Base-by-base conservation (phyloP, 2,888 invertebrate genomes). In the Scaeva pyrastri region DNA sequence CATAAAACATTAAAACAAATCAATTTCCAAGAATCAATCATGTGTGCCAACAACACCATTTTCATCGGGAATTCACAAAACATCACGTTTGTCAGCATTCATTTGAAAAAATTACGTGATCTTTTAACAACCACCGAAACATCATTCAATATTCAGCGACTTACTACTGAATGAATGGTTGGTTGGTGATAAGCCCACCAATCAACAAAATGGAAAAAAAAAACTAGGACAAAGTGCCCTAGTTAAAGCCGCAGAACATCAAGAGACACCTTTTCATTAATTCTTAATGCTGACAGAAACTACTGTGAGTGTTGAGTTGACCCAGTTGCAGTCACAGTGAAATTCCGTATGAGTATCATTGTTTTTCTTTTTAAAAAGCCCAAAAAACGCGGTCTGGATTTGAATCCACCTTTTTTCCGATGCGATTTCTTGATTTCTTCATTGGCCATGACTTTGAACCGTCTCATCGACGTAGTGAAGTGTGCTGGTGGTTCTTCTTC, bases 381-480 rank as follows among this genome's bases (percentile, higher is more conserved):
- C 26, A 41, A 78, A 64, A 64, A 74, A n/a, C 62, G 73, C 83
- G 31, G 55, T 21, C 26, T 31, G 12, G 39, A 56, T 52, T 71
- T 56, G 84, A 64, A 79, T 74, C 66, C 64, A 74, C 19, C 52
- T 55, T 73, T 39, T 31, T 39, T 16, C 14, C 50, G 43, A 77
- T 72, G 43, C 41, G 66, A 66, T 48, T 66, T 64, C 64, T 82
- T 68, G 21, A 58, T 74, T 78, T 75, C 71, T 72, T 71, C 66
- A 68, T 16, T 76, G 77, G 58, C 85, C 85, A 43, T 86, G 85
- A 86, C 85, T 86, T 86, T 81, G 77, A 86, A 77, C 75, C 31
- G 31, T 1, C 45, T 14, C n/a, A n/a, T 19, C 39, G 58, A 56
- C 11, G 56, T 21, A 45, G 3, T 43, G 55, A 39, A 23, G 23